These are phyloP conservation scores for Agriotes lineatus DNA, from an alignment of 2,888 invertebrate species.

Conservation along the genomic window DNA sequence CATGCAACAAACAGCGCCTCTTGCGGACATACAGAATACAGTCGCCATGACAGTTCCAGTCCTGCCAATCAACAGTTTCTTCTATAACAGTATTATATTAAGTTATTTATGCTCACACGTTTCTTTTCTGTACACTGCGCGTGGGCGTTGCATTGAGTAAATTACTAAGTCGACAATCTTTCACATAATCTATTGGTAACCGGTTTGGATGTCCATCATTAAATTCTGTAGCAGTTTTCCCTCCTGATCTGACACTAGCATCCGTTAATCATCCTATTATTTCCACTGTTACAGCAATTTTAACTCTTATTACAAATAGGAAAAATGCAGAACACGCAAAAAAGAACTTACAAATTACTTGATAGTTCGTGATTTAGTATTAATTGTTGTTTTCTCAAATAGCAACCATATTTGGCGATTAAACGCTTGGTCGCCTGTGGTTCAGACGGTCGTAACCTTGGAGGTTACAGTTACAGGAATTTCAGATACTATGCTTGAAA, in stretches of 20 bases:
- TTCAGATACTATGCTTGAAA: too few species aligned
- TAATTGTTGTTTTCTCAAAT: too few species aligned
- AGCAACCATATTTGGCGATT: too few species aligned
- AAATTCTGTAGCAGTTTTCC: not conserved
- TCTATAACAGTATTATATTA: not conserved
- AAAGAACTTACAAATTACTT: not conserved
- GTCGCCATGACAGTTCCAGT: too few species aligned
- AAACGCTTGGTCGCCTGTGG: too few species aligned
- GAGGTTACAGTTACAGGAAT: too few species aligned
- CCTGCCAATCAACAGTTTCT: too few species aligned
- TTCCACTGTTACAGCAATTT: not conserved
- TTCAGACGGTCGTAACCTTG: too few species aligned
- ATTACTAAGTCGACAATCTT: not conserved
- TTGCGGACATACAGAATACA: too few species aligned
- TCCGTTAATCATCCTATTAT: not conserved
- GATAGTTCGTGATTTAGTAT: too few species aligned
- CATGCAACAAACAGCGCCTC: too few species aligned
- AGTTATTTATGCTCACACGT: too few species aligned
- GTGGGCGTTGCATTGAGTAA: not conserved
- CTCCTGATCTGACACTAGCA: not conserved
- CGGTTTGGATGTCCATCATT: not conserved
- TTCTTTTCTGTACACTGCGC: not conserved
- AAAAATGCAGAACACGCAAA: not conserved
- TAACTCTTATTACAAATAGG: not conserved
- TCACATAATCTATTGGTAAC: not conserved